These are phyloP conservation scores for Pundamilia nyererei DNA, from an alignment of 2,113 vertebrate genomes.

Conservation along the genomic window DNA sequence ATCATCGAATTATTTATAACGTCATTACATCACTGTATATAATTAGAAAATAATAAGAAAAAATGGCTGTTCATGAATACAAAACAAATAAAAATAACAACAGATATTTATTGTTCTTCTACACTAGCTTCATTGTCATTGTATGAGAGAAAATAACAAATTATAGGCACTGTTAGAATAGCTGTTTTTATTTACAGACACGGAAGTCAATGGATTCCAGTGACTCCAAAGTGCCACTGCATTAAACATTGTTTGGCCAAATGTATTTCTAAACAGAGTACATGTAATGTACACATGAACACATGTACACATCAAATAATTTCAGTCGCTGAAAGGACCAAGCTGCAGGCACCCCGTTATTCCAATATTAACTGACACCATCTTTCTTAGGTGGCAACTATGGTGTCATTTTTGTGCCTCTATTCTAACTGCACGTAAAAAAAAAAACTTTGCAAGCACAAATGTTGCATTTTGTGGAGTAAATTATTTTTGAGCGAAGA, in stretches of 20 bases:
- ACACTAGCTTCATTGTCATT: not conserved
- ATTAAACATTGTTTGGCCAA: not conserved
- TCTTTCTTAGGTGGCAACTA: not conserved
- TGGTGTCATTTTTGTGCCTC: not conserved
- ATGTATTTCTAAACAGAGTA: not conserved
- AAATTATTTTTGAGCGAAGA: not conserved
- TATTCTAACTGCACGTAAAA: accelerated
- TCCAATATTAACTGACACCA: not conserved
- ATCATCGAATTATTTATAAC: not conserved
- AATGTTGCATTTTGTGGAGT: accelerated
- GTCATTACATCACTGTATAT: not conserved
- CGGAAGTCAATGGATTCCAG: accelerated
- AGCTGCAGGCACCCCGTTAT: not conserved
- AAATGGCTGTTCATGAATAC: not conserved
- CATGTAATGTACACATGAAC: not conserved
- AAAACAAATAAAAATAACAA: not conserved
- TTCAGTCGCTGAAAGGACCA: not conserved
- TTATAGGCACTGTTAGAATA: not conserved
- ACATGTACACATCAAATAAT: not conserved
- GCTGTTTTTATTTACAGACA: not conserved
- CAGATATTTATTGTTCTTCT: not conserved
- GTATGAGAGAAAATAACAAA: not conserved
- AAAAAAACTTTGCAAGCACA: not conserved
- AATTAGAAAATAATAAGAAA: not conserved
- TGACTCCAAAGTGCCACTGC: accelerated